phyloP scores from a whole-genome alignment of 2,888 invertebrate species.

The Drosophila fungiperda region DNA sequence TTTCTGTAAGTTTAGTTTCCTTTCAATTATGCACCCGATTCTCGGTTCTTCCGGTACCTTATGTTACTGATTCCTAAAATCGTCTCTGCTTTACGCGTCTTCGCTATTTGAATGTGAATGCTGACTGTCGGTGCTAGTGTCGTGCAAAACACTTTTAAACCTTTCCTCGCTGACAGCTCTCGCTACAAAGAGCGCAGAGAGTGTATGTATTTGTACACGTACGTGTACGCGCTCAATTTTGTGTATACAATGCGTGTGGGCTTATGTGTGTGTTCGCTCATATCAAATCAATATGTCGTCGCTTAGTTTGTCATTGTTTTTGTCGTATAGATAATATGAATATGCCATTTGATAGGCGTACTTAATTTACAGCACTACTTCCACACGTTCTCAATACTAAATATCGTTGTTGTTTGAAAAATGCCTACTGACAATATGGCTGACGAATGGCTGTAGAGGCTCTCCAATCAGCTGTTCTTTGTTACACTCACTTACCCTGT shows the following conservation, averaged over 20 bases:
- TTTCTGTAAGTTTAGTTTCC: conserved; percentile 52
- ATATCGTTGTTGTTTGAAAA: conserved; percentile 31
- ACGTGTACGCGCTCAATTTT: conserved; percentile 12
- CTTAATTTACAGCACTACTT: conserved; percentile 58
- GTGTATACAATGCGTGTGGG: not conserved
- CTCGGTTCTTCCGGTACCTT: conserved; percentile 66
- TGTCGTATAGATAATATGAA: conserved; percentile 58
- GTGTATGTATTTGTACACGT: conserved; percentile 9
- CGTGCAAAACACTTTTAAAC: conserved; percentile 82
- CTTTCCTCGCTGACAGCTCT: conserved; percentile 45
- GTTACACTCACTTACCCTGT: conserved; percentile 34
- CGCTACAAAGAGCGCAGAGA: conserved; percentile 49
- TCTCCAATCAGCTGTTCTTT: conserved; percentile 80
- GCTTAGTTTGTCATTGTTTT: conserved; percentile 45
- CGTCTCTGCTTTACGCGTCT: conserved; percentile 60
- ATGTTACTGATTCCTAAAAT: conserved; percentile 44
- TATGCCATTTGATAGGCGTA: conserved; percentile 61
- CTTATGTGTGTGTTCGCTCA: conserved; percentile 43
- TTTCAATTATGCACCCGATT: conserved; percentile 47
- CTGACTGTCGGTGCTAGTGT: conserved; percentile 70
- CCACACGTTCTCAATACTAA: conserved; percentile 73
- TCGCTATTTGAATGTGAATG: conserved; percentile 75
- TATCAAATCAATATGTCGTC: conserved; percentile 73
- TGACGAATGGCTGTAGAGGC: conserved; percentile 52
- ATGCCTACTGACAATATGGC: conserved; percentile 61